Evolutionary conservation across 2,113 vertebrate genomes (phyloP), one percentile per base, ranked within the genome.

Genomic region (Micromys minutus): DNA sequence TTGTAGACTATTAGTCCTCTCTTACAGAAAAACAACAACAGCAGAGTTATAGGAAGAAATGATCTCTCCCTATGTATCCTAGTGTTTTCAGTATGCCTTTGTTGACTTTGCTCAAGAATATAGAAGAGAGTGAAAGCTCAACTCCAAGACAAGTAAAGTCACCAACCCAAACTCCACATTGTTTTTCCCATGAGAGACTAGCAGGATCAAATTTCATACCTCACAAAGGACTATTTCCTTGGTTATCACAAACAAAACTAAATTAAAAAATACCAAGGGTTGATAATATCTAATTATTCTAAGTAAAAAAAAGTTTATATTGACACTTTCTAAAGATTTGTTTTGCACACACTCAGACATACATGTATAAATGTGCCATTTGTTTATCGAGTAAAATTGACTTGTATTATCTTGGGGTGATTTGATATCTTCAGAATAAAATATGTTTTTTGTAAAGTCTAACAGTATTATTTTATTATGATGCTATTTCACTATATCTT

Each of bases 401-500:
- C 22, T 69, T 93, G 45, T 1, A 74, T 94, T 90, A 55, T 13
- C 24, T 47, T 92, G 76, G 7, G 21, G 7, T 75, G 57, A 75
- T 69, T 95, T 65, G 55, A 86, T 57, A 84, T 80, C 19, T 22
- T 72, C 0, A 11, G 8, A 63, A 71, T 74, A 45, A 83, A 89
- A 89, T 1, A 63, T 21, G 24, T 71, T 83, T 92, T 59, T 15
- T 22, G 76, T 57, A 85, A 86, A 94, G 6, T 36, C 0, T 67
- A 12, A 72, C 76, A 42, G 74, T 59, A 57, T 92, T 76, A 84
- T 92, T 91, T 95, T 17, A 87, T 34, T 4, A 74, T 85, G 89
- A 29, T 59, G 19, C 19, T 11, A 36, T 21, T 36, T 81, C 17
- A 24, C 3, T 4, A 4, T 71, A 22, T 76, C 42, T 63, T 63